Conservation (phyloP, 2,113 vertebrate species). For the Nyctibius bracteatus region DNA sequence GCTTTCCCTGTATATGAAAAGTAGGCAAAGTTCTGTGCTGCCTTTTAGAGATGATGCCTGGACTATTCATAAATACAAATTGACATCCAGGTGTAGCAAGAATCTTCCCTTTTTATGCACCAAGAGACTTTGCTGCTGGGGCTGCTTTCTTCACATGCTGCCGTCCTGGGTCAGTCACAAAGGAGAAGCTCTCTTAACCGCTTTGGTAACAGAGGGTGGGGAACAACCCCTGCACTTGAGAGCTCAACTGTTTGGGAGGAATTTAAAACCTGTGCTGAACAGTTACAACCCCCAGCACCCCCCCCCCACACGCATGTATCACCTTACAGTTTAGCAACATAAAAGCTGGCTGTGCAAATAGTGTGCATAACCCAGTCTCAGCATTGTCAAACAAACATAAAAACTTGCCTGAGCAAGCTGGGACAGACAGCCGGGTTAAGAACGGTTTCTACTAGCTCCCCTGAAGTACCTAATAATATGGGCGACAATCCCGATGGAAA, state of each 20-base stretch:
- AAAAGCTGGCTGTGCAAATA: not conserved
- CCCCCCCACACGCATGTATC: fast-evolving
- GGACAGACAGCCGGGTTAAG: not conserved
- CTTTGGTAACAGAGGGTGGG: not conserved
- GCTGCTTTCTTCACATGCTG: not conserved
- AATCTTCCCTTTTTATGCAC: not conserved
- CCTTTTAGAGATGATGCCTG: not conserved
- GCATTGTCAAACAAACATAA: not conserved
- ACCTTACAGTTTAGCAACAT: not conserved
- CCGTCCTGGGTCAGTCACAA: not conserved
- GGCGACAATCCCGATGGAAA: not conserved
- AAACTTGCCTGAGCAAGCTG: not conserved
- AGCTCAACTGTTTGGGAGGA: not conserved
- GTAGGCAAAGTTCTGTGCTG: not conserved
- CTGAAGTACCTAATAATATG: not conserved
- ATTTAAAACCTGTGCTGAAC: not conserved
- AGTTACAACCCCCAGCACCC: not conserved
- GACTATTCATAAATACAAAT: not conserved
- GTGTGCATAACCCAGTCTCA: not conserved
- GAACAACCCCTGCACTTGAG: not conserved
- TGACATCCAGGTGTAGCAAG: not conserved
- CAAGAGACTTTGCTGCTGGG: not conserved
- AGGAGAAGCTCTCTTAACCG: not conserved
- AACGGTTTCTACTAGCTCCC: not conserved
- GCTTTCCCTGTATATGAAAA: not conserved